These are phyloP conservation scores for Acronicta leporina DNA, from an alignment of 2,888 invertebrate species.

Conservation along the genomic window DNA sequence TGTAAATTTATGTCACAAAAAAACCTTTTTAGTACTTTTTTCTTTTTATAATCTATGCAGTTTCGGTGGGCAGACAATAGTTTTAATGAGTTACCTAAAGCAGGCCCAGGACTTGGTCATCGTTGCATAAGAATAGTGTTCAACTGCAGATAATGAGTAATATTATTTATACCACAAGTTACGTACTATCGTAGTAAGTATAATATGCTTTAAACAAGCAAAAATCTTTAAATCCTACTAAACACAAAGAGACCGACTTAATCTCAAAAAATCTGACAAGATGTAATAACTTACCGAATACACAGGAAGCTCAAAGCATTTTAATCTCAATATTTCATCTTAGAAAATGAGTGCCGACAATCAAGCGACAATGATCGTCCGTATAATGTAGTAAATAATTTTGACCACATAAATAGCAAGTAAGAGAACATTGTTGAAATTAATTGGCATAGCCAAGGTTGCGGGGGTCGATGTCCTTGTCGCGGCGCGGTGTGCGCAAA, in stretches of 20 bases:
- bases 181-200: too few species aligned
- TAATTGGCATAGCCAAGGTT: slow-evolving; percentile 82
- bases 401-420: slow-evolving; percentile 63
- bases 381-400: slow-evolving; percentile 56
- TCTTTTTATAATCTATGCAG: too few species aligned
- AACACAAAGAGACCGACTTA: slow-evolving; percentile 36
- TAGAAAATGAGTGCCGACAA: slow-evolving; percentile 30
- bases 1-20: too few species aligned
- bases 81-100: too few species aligned
- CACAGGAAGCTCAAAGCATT: slow-evolving; percentile 49
- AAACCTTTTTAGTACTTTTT: too few species aligned
- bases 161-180: too few species aligned
- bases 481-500: slow-evolving; percentile 62
- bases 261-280: slow-evolving; percentile 28
- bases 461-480: slow-evolving; percentile 81
- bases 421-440: slow-evolving; percentile 77
- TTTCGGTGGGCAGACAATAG: too few species aligned
- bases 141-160: too few species aligned
- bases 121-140: too few species aligned
- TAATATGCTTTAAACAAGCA: too few species aligned
- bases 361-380: slow-evolving; percentile 41
- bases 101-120: too few species aligned
- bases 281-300: slow-evolving; percentile 40
- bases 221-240: slow-evolving; percentile 21
- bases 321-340: slow-evolving; percentile 47